Percentiles rank a stretch among this genome's conserved stretches.
phyloP scores from a whole-genome alignment of 2,797 vertebrate genomes.

The Triplophysa bombifrons region DNA sequence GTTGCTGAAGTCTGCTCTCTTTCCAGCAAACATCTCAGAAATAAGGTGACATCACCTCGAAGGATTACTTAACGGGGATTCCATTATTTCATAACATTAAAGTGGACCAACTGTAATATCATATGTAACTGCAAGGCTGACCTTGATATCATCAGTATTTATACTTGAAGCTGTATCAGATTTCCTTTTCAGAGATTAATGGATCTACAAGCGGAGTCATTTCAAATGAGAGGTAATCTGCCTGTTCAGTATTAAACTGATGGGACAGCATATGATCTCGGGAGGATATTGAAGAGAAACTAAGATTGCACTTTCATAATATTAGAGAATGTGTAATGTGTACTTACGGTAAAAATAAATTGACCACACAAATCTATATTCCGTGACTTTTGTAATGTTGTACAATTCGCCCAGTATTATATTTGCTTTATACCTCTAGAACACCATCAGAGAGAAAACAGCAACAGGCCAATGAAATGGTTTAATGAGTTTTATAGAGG shows the following conservation, averaged over 20 bases:
- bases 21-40: slow-evolving; percentile 7
- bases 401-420: slow-evolving; percentile 23
- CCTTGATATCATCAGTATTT: background rate
- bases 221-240: background rate
- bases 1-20: slow-evolving; percentile 8
- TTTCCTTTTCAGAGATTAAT: slow-evolving; percentile 3
- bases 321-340: background rate
- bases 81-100: background rate
- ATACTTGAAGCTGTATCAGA: slow-evolving; percentile 5
- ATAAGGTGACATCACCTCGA: background rate
- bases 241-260: background rate
- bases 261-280: background rate
- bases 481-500: slow-evolving; percentile 63
- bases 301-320: background rate
- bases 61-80: background rate
- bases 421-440: slow-evolving; percentile 40
- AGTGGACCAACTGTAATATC: background rate
- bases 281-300: background rate
- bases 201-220: slow-evolving; percentile 12
- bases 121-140: background rate
- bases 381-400: slow-evolving; percentile 21
- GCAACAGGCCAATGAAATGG: slow-evolving; percentile 58
- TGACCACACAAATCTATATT: slow-evolving; percentile 21
- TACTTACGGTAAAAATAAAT: background rate
- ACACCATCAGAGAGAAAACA: slow-evolving; percentile 53